A percentile compares a stretch with the other conserved stretches of the same genome.
These are phyloP conservation scores for Drosophila ustulata DNA, from an alignment of 2,888 invertebrate genomes.

Conservation along the genomic window DNA sequence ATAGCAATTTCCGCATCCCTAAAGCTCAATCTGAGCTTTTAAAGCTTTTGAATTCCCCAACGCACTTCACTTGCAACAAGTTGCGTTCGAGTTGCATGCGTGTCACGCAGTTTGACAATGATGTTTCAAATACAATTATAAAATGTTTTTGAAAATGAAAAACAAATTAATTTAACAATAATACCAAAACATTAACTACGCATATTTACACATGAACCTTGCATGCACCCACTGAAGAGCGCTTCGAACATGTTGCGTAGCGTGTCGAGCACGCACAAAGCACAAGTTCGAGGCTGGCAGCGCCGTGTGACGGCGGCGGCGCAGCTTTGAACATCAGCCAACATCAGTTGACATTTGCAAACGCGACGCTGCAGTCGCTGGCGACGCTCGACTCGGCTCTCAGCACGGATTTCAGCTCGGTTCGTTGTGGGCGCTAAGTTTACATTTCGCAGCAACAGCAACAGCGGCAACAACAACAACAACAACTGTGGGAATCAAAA, in stretches of 20 bases:
- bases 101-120: conserved; percentile 7
- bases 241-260: conserved; percentile 24
- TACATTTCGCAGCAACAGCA: conserved; percentile 32
- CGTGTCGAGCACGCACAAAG: conserved; percentile 8
- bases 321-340: conserved; percentile 25
- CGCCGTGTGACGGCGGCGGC: conserved; percentile 10
- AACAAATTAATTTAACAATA: background rate
- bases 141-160: background rate
- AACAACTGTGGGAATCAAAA: conserved; percentile 15
- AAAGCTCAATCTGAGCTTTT: conserved; percentile 17
- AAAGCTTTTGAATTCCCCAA: conserved; percentile 1
- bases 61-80: conserved; percentile 6
- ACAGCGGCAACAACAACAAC: conserved; percentile 14
- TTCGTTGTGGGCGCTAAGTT: conserved; percentile 52
- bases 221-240: background rate
- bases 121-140: background rate
- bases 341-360: conserved; percentile 70
- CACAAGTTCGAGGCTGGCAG: conserved; percentile 30
- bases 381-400: conserved; percentile 47
- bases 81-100: conserved; percentile 12
- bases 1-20: background rate
- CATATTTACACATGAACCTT: background rate
- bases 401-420: conserved; percentile 32
- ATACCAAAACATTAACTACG: background rate
- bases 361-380: conserved; percentile 55